Base-by-base conservation (phyloP, 2,797 vertebrate genomes). In the Erethizon dorsatum region DNA sequence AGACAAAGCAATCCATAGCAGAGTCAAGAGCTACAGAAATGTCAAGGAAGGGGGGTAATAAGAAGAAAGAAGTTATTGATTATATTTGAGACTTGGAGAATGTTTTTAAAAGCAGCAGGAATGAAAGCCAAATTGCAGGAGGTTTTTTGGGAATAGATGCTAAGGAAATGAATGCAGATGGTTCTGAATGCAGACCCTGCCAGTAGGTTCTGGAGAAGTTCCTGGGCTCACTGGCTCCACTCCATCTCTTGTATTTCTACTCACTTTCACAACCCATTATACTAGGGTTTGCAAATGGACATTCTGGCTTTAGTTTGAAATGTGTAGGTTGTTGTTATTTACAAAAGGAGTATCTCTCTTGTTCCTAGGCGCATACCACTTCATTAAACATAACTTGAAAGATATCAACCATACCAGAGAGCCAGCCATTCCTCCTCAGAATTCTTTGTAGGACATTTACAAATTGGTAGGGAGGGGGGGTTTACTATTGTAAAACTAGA, bases 331-430 rank as follows among this genome's bases (percentile, higher is more conserved):
- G 59, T 31, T 79, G n/a, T 33, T 88, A 9, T 59, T 50, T 52
- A 75, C 47, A 86, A 91, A 95, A 20, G 45, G 41, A 92, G 3
- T 47, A 18, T 84, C 90, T 95, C 7, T 22, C 50, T 69, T 91
- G 59, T 75, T 92, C 63, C 33, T 87, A 82, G 83, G 1, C 47
- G 37, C 28, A n/a, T 26, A 92, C 18, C 61, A 82, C 84, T 75
- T 37, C 84, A 94, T 96, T 97, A 94, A 91, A 90, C 47, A 95
- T 63, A 78, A 71, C 56, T 78, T 84, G 50, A 94, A 92, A 86
- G 78, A 92, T 63, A 94, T 80, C 78, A 91, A 15, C 82, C 15
- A 45, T 33, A 59, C 22, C 61, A 65, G 41, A 93, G 57, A 90
- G 45, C 12, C n/a, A 90, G 57, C 0, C 71, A 73, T 92, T 83